Conservation (phyloP, 2,888 invertebrate genomes). For the Heliconius erato region DNA sequence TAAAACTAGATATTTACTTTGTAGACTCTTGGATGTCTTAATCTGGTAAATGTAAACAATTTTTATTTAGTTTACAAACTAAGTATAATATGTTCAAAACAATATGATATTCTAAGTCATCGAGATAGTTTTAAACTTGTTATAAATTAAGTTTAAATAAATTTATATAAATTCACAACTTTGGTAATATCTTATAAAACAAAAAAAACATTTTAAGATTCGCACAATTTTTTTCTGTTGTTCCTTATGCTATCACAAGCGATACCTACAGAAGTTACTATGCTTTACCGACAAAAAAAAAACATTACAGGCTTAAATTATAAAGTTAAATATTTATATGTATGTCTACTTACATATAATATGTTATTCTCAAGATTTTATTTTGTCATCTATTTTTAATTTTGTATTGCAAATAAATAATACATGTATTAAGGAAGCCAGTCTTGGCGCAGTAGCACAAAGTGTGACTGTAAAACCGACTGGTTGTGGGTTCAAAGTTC, state of each 20-base stretch:
- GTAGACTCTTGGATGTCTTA: neutral
- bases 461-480: too few relatives aligned
- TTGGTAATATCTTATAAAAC: neutral
- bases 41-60: neutral
- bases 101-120: neutral
- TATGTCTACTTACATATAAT: neutral
- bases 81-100: neutral
- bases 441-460: too few relatives aligned
- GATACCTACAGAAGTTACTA: too few relatives aligned
- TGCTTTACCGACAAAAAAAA: too few relatives aligned
- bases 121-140: neutral
- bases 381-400: too few relatives aligned
- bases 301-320: too few relatives aligned
- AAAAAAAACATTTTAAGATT: neutral
- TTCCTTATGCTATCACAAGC: too few relatives aligned
- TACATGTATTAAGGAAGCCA: neutral
- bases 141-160: neutral
- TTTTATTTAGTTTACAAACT: neutral
- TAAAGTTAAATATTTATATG: too few relatives aligned
- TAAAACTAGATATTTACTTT: slow-evolving; percentile 4
- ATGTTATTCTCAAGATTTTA: too few relatives aligned
- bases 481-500: too few relatives aligned
- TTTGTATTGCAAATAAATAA: too few relatives aligned
- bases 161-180: neutral
- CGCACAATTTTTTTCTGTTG: neutral